Conservation (phyloP, 2,888 invertebrate species). For the Villa cingulata region DNA sequence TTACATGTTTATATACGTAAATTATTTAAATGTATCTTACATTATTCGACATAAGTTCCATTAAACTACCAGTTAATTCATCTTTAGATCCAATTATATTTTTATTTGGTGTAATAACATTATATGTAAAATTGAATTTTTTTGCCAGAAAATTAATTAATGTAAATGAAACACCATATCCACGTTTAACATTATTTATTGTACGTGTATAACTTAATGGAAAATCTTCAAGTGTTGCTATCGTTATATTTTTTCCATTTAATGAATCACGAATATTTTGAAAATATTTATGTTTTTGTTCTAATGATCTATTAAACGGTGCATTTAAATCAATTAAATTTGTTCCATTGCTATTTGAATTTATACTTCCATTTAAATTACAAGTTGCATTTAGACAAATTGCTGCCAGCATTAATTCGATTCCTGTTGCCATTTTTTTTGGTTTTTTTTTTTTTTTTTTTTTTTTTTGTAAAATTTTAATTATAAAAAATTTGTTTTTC, state of each 20-base stretch:
- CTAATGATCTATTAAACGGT: not conserved
- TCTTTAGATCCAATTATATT: constrained; percentile 45
- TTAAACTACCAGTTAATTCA: constrained; percentile 43
- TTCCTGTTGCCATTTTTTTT: constrained; percentile 8
- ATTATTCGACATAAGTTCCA: constrained; percentile 46
- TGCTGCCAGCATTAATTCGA: constrained; percentile 10
- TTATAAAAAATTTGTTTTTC: too few relatives aligned
- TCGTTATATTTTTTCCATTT: constrained; percentile 27
- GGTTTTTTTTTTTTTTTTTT: not conserved
- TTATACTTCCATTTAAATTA: not conserved
- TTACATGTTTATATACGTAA: too few relatives aligned
- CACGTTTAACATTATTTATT: constrained; percentile 43
- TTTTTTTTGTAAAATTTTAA: too few relatives aligned
- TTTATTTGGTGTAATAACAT: constrained; percentile 47
- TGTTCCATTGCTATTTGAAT: not conserved
- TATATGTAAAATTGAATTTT: constrained; percentile 61
- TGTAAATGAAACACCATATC: constrained; percentile 58
- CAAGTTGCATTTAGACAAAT: constrained; percentile 12
- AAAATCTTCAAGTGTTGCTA: constrained; percentile 42
- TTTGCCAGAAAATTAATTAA: constrained; percentile 52
- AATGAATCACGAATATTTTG: constrained; percentile 22
- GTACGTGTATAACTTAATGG: constrained; percentile 45
- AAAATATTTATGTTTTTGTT: constrained; percentile 19
- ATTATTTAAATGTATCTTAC: not conserved
- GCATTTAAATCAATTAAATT: not conserved